Percentiles rank a stretch among this genome's conserved stretches.
Conservation (phyloP, 2,113 vertebrate genomes). For the Eidolon helvum region DNA sequence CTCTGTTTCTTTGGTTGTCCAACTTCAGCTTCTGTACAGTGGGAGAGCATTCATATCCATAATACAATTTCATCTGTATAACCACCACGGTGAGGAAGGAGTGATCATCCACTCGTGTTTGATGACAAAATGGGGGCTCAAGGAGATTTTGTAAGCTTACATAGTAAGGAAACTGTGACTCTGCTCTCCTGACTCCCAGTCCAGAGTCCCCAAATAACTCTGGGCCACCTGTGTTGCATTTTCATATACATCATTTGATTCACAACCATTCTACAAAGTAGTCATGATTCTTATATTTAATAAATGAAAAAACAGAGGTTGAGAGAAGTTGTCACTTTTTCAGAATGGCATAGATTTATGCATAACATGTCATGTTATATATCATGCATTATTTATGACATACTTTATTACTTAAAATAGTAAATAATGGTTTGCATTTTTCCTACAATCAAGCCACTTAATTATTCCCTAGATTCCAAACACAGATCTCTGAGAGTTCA, state of each 20-base stretch:
- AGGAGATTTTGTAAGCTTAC: neutral
- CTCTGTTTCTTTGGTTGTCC: neutral
- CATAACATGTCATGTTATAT: neutral
- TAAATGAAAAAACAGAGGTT: neutral
- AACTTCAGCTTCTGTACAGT: neutral
- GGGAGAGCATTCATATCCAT: neutral
- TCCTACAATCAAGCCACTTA: neutral
- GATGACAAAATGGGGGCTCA: neutral
- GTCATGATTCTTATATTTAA: neutral
- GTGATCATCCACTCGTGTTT: neutral
- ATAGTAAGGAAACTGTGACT: neutral
- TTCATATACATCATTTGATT: neutral
- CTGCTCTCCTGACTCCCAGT: neutral
- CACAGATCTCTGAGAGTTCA: neutral
- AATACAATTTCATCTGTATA: neutral
- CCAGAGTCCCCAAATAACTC: neutral
- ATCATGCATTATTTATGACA: neutral
- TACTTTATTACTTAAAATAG: neutral
- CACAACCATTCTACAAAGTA: neutral
- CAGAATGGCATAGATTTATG: neutral
- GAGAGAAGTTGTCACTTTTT: neutral
- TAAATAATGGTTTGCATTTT: constrained; percentile 28
- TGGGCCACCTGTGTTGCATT: neutral
- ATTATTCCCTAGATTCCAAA: neutral
- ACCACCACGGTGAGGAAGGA: neutral